Evolutionary conservation across 2,113 vertebrate genomes (phyloP), one percentile per base, ranked within the genome.

Genomic region (Cavia porcellus): DNA sequence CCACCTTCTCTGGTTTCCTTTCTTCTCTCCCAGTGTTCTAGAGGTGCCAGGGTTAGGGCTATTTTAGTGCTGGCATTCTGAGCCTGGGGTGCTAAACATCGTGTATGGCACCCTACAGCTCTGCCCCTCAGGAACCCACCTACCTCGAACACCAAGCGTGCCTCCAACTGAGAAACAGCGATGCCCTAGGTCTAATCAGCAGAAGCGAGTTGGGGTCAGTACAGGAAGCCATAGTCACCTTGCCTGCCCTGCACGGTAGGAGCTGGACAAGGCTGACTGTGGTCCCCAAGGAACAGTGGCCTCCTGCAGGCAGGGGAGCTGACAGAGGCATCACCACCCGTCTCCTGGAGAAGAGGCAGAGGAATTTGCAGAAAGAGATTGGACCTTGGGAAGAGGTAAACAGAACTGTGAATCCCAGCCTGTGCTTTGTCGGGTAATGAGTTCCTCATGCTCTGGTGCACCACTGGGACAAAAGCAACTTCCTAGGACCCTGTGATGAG

Each of bases 381-480:
- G 28, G 75, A 85, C 47, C 45, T 45, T 72, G 55, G 55, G 59
- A 82, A 68, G 12, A 64, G 19, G 59, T 0, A 7, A 45, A 35
- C n/a, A 38, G 24, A 38, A 20, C 13, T n/a, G 28, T 77, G 77
- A 84, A n/a, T 81, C 9, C 24, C 24, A 61, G 32, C 66, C 30
- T 45, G 10, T 30, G 47, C 35, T 59, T 14, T 19, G 81, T 24
- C 25, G 4, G 81, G 32, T 38, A 22, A 81, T 4, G 64, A 74
- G 32, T 42, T 93, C 30, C 2, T 77, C 74, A 22, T 85, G 22
- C 64, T 77, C 32, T 84, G 22, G 25, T n/a, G 30, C 59, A 61
- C 47, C 32, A 45, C 3, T 22, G 42, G 30, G 11, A 30, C 1
- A 1, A 1, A 3, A 38, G 14, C 3, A 3, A 8, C n/a, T 42